Percentiles rank a stretch among this genome's conserved stretches.
Evolutionary conservation across 2,113 vertebrate genomes (phyloP).

Genomic region (Ursus arctos): DNA sequence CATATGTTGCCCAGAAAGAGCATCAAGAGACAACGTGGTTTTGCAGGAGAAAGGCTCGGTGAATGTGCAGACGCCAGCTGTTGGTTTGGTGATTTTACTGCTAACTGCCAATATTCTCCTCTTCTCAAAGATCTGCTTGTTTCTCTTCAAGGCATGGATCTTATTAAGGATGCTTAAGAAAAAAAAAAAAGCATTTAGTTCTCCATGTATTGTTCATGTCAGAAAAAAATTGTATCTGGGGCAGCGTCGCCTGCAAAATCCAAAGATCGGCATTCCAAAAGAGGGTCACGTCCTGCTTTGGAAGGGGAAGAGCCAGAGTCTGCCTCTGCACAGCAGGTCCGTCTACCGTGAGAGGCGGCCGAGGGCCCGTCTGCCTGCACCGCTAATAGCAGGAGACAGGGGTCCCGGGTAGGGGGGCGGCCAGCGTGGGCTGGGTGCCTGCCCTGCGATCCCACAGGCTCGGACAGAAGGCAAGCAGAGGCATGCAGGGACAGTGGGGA

Average conservation of each 20-base stretch:
- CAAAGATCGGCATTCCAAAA: background rate
- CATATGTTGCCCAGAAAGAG: background rate
- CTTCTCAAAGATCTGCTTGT: fast-evolving
- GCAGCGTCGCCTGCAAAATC: background rate
- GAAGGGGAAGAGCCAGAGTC: background rate
- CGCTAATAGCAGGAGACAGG: background rate
- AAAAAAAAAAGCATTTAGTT: background rate
- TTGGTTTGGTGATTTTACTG: fast-evolving
- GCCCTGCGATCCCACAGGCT: fast-evolving
- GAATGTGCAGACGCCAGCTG: fast-evolving
- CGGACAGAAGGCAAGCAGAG: fast-evolving
- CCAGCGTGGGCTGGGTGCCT: background rate
- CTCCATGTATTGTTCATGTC: background rate
- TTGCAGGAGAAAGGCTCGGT: fast-evolving
- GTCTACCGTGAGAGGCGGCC: background rate
- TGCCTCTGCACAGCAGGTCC: fast-evolving
- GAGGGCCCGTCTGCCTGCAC: fast-evolving
- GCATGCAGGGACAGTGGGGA: no score
- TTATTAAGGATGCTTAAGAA: background rate
- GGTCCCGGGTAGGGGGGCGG: background rate
- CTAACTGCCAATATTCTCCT: fast-evolving
- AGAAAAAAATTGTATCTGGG: slow-evolving; percentile 29
- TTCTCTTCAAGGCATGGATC: background rate
- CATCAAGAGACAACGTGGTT: fast-evolving
- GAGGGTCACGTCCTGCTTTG: background rate